phyloP scores from a whole-genome alignment of 2,113 vertebrate genomes.

The Microtus montanus region DNA sequence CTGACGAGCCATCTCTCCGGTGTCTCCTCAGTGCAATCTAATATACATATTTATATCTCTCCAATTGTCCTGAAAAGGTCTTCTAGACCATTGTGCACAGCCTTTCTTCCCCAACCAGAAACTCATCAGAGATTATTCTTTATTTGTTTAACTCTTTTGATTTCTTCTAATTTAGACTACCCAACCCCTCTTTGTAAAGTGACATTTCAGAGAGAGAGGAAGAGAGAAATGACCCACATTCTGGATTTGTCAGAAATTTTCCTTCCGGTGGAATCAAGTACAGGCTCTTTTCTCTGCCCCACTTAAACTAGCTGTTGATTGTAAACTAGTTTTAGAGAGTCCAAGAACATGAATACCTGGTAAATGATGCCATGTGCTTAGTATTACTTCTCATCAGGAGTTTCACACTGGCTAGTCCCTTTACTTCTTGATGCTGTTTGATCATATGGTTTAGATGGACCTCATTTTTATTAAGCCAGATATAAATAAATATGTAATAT shows the following conservation, averaged over 20 bases:
- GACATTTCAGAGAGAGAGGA: neutral
- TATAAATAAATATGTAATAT: slow-evolving; percentile 31
- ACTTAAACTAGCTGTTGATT: neutral
- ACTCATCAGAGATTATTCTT: neutral
- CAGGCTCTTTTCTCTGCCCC: neutral
- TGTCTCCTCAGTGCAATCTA: neutral
- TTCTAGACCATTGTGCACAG: neutral
- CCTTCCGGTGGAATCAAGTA: neutral
- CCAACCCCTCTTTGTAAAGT: slow-evolving; percentile 13
- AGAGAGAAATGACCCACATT: slow-evolving; percentile 39
- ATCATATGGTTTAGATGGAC: neutral
- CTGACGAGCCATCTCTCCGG: neutral
- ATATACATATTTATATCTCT: slow-evolving; percentile 2
- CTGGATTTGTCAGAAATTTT: neutral
- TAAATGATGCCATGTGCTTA: slow-evolving; percentile 1
- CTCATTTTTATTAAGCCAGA: slow-evolving; percentile 50
- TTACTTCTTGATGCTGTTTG: slow-evolving; percentile 41
- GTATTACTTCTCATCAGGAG: neutral
- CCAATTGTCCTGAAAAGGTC: neutral
- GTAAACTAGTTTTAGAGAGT: slow-evolving; percentile 49
- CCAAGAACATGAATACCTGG: neutral
- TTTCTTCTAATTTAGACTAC: slow-evolving; percentile 38
- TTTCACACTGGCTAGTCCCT: neutral
- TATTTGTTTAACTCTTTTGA: slow-evolving; percentile 38
- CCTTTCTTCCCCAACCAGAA: neutral